Base-by-base conservation (phyloP, 2,888 invertebrate species). In the Schizaphis graminum region DNA sequence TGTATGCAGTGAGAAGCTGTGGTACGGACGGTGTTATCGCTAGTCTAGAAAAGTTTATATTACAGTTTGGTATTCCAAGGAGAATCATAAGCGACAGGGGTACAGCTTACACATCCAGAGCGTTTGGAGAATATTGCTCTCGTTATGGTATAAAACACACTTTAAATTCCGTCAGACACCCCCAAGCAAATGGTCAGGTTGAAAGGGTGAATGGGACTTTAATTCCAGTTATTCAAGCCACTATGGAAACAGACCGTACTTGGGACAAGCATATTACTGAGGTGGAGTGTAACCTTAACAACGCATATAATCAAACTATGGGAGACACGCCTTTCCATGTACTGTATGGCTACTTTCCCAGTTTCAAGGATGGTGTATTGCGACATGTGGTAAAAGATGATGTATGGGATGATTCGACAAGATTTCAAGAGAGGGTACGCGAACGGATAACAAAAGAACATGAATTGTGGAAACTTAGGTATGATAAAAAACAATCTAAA, bases 101-200 rank as follows among this genome's bases (percentile, higher is more conserved):
- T 24, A 57, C 89, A 0, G 44, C 56, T 24, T 94, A 57, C 41
- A 89, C 89, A 26, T 92, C 89, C 3, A 56, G n/a, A 26, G 21
- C 44, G 47, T 94, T 91, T 47, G 87, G 67, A 16, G 28, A 21
- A 21, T 94, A 77, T 88, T 94, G 94, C 61, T 85, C 16, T 0
- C 7, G 13, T 21, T n/a, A 84, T 3, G 92, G 57, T 10, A 89
- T 92, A 2, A 35, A 28, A 28, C 84, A 61, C 2, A 47, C 47
- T 28, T 91, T 49, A 3, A 91, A 49, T 24, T 67, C 89, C 7
- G 89, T 92, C 2, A 47, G 92, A 7, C 91, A 92, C 28, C 89
- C 91, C 0, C 57, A 87, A 41, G 87, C 91, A 8, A 91, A 91
- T 44, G 88, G 91, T 3, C 94, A 94, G 57, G 87, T 86, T 3